These are phyloP conservation scores for Hirundichthys speculiger DNA, from an alignment of 2,113 vertebrate species.

Conservation along the genomic window DNA sequence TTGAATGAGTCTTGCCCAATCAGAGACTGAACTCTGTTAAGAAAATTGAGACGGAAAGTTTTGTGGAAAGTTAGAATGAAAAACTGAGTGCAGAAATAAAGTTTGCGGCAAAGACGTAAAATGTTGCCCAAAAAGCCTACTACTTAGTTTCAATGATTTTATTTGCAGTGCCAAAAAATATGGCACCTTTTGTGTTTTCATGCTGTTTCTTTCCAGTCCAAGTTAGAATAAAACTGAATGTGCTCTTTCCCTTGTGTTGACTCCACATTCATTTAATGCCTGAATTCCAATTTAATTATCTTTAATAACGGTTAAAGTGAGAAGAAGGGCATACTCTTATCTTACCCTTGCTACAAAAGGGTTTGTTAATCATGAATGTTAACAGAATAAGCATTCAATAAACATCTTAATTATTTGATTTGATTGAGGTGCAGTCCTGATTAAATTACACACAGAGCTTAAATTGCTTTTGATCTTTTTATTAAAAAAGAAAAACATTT, in stretches of 20 bases:
- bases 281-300: slow-evolving; percentile 21
- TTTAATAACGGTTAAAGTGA: slow-evolving; percentile 2
- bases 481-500: neutral
- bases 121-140: no score
- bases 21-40: no score
- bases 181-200: slow-evolving; percentile 1
- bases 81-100: no score
- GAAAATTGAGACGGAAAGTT: no score
- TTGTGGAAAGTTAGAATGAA: no score
- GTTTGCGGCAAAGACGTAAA: no score
- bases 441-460: slow-evolving; percentile 8
- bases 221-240: slow-evolving; percentile 23
- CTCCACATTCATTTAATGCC: slow-evolving; percentile 34
- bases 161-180: neutral
- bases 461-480: slow-evolving; percentile 9
- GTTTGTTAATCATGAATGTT: slow-evolving; percentile 17
- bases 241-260: slow-evolving; percentile 10
- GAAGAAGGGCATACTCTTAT: neutral
- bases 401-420: slow-evolving; percentile 21
- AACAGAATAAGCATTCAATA: slow-evolving; percentile 6
- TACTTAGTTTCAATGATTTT: no score
- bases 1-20: neutral
- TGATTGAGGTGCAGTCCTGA: slow-evolving; percentile 19
- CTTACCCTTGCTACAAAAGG: slow-evolving; percentile 2
- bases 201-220: slow-evolving; percentile 9